phyloP scores from a whole-genome alignment of 2,888 invertebrate genomes.

The Lepidochitona cinerea region DNA sequence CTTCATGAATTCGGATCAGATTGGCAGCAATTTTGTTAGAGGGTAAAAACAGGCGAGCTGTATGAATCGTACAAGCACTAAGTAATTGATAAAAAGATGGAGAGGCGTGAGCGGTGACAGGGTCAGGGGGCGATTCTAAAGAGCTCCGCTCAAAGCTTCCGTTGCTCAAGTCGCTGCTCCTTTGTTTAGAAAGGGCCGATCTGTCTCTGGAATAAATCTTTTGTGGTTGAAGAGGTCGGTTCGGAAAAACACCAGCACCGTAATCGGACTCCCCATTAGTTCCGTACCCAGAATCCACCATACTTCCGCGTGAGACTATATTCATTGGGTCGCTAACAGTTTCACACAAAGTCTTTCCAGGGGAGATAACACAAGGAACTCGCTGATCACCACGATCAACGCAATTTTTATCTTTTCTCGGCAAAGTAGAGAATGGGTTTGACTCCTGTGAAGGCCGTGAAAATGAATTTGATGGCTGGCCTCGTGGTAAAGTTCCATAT shows the following conservation, averaged over 20 bases:
- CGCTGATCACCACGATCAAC: background rate
- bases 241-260: background rate
- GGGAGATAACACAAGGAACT: background rate
- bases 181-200: background rate
- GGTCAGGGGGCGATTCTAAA: background rate
- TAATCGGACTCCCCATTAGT: constrained; percentile 9
- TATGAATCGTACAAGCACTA: background rate
- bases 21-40: background rate
- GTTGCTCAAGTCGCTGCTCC: background rate
- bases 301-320: background rate
- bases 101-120: background rate
- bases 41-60: background rate
- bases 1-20: background rate
- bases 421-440: background rate
- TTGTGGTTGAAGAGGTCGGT: background rate
- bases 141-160: background rate
- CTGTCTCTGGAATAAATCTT: background rate
- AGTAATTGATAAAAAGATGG: background rate
- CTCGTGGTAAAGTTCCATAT: background rate
- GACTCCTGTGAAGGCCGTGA: background rate
- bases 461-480: background rate
- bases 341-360: background rate
- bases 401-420: background rate
- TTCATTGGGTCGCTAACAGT: background rate
- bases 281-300: constrained; percentile 8